phyloP scores from a whole-genome alignment of 2,113 vertebrate species.

The Dipodomys stephensi region DNA sequence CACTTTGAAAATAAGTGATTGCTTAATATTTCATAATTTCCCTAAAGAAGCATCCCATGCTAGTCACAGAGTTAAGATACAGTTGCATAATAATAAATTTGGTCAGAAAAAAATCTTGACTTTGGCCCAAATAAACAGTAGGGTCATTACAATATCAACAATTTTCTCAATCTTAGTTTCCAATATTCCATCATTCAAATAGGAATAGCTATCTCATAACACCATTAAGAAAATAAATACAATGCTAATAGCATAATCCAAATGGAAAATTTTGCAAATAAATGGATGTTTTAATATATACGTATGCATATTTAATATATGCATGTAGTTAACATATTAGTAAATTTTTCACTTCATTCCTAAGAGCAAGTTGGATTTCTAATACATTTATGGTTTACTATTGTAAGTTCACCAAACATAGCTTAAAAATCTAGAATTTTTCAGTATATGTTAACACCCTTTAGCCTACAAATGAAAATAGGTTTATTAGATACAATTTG shows the following conservation, averaged over 20 bases:
- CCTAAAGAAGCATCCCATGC: not conserved
- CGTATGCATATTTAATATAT: no score
- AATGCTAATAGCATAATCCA: not conserved
- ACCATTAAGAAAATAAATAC: not conserved
- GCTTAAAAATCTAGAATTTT: not conserved
- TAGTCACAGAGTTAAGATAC: not conserved
- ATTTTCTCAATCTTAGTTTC: not conserved
- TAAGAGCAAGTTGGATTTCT: not conserved
- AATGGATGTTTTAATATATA: not conserved
- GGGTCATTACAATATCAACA: not conserved
- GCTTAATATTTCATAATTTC: conserved; percentile 7
- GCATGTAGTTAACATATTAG: not conserved
- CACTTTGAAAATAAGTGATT: conserved; percentile 8
- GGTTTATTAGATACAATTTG: not conserved
- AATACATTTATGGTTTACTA: not conserved
- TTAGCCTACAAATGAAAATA: not conserved
- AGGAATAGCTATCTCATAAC: not conserved
- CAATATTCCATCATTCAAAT: not conserved
- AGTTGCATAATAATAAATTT: not conserved
- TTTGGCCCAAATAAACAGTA: not conserved
- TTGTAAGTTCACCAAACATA: not conserved
- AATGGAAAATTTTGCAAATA: not conserved
- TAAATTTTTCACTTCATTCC: not conserved
- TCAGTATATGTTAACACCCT: not conserved
- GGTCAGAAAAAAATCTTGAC: not conserved